phyloP scores from a whole-genome alignment of 2,888 invertebrate genomes.

The Gerris lacustris region DNA sequence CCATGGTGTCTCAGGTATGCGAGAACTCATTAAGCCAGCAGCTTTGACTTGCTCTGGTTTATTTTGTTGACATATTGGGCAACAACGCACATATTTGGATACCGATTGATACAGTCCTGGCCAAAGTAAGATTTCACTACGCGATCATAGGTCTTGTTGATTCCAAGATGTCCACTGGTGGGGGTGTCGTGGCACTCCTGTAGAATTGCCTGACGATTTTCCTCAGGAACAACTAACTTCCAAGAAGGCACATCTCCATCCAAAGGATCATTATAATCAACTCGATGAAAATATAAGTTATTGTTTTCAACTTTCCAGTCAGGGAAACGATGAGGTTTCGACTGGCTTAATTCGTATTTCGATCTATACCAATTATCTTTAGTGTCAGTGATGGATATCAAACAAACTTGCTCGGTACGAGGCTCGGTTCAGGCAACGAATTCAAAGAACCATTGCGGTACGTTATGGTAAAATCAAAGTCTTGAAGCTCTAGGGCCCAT shows the following conservation, averaged over 20 bases:
- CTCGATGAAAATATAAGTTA: slow-evolving; percentile 1
- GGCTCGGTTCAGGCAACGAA: slow-evolving; percentile 7
- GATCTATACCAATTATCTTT: not conserved
- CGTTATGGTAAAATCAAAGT: slow-evolving; percentile 10
- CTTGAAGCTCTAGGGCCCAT: slow-evolving; percentile 20
- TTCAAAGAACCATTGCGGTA: slow-evolving; percentile 14
- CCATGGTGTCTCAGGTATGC: slow-evolving; percentile 22
- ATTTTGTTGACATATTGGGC: slow-evolving; percentile 22
- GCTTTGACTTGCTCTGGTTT: slow-evolving; percentile 19
- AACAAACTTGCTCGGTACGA: not conserved
- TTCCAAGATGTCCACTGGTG: not conserved
- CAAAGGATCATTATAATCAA: not conserved
- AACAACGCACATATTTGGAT: slow-evolving; percentile 22
- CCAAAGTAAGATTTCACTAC: slow-evolving; percentile 26
- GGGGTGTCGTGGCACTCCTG: not conserved
- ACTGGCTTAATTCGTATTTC: not conserved
- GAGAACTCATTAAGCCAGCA: slow-evolving; percentile 6
- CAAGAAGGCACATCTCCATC: not conserved
- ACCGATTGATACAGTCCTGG: slow-evolving; percentile 27
- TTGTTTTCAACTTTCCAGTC: not conserved
- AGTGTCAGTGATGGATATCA: not conserved
- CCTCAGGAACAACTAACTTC: not conserved
- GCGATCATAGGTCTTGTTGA: slow-evolving; percentile 20
- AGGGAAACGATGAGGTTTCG: not conserved
- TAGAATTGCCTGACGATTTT: not conserved